Base-by-base conservation (phyloP, 2,888 invertebrate genomes). In the Hyalella azteca region DNA sequence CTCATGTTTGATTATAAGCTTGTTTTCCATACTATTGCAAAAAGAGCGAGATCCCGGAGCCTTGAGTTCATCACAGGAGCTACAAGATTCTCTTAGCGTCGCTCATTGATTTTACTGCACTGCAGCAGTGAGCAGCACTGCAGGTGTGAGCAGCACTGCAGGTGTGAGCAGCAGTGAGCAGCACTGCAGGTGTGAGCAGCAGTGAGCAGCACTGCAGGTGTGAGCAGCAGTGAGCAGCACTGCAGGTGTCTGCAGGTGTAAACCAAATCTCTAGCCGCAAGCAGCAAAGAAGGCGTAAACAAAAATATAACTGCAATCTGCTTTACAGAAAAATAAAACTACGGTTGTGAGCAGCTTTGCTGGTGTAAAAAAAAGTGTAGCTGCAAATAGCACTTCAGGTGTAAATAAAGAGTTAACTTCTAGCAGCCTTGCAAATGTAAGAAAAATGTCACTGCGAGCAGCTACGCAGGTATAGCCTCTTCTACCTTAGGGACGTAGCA, bases 401-500 rank as follows among this genome's bases (percentile, higher is more conserved):
- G 59, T 59, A 29, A 54, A 29, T 60, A n/a, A n/a, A n/a, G 9
- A 36, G 26, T 73, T 13, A 22, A 22, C 22, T 26, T 2, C 13
- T 2, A 54, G 4, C 15, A 4, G 0, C 29, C 22, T 2, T 1
- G 11, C 4, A 7, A 50, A 54, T 1, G 26, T 11, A 26, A 22
- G 0, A 22, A 9, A 26, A n/a, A 3, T 26, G 54, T 7, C 54
- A 54, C 1, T 9, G 3, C 4, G 11, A 7, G 26, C 22, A 54
- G 4, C 0, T 4, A 1, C 29, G 11, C 3, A 45, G 11, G 19
- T 7, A 45, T 11, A 45, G 45, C 7, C 19, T 45, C 19, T 45
- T 45, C 19, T 41, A 83, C 83, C 80, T 83, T 83, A 2, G 83
- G 83, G 13, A 83, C 81, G 59, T 83, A 83, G 77, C 83, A 83